Conservation (phyloP, 2,888 invertebrate species). For the Ptilodon capucinus region DNA sequence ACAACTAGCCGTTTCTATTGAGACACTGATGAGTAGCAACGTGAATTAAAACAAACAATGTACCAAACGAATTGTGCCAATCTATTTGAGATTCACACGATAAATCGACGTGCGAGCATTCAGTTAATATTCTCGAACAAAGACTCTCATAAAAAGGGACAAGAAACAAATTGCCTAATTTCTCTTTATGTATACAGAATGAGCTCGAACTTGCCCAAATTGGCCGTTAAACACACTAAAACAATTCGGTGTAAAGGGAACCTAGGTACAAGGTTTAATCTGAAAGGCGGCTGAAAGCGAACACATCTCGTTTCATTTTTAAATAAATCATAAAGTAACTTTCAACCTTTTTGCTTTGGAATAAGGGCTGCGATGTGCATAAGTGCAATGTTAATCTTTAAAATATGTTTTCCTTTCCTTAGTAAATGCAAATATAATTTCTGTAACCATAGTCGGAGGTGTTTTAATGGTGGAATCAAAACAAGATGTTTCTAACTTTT, state of each 20-base stretch:
- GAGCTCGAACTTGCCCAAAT: slow-evolving; percentile 64
- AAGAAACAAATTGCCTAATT: slow-evolving; percentile 72
- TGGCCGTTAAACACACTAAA: slow-evolving; percentile 68
- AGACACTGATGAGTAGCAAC: slow-evolving; percentile 10
- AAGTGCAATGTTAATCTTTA: too few relatives aligned
- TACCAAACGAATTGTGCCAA: slow-evolving; percentile 30
- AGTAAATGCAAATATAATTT: too few relatives aligned
- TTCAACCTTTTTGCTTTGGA: slow-evolving; percentile 21
- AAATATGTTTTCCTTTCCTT: too few relatives aligned
- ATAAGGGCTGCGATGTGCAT: slow-evolving; percentile 7
- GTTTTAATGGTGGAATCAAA: too few relatives aligned
- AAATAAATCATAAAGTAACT: slow-evolving; percentile 50
- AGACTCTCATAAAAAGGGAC: slow-evolving; percentile 54
- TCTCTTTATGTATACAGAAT: slow-evolving; percentile 68
- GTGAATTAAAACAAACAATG: slow-evolving; percentile 22
- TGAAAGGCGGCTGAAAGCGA: slow-evolving; percentile 48
- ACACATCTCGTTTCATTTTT: slow-evolving; percentile 58
- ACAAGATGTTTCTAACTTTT: too few relatives aligned
- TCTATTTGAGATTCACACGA: slow-evolving; percentile 40
- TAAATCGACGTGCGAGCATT: slow-evolving; percentile 43
- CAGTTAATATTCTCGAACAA: slow-evolving; percentile 51
- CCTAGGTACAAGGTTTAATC: slow-evolving; percentile 69
- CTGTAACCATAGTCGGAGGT: too few relatives aligned
- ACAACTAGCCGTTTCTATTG: slow-evolving; percentile 15
- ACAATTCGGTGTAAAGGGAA: slow-evolving; percentile 63